Evolutionary conservation across 2,888 invertebrate genomes (phyloP), one percentile per base, ranked within the genome.

Genomic region (Didymodactylos carnosus): DNA sequence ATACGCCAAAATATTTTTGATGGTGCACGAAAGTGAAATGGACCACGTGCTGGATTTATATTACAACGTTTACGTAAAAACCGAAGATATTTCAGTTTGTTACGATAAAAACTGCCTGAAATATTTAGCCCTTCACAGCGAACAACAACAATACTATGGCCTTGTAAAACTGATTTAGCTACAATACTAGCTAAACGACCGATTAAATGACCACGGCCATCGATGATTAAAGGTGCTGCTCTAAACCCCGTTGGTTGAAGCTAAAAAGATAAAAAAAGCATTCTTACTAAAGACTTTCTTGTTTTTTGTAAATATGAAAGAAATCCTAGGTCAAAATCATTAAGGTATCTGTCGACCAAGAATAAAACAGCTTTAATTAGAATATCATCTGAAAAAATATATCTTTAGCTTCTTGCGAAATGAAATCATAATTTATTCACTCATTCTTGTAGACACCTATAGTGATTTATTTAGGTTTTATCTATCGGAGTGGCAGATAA

Each of bases 21-120:
- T 71, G 98, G 98, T 76, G 97, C 94, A 83, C 98, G 89, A 87
- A 91, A 92, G 85, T 99, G 98, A 89, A 91, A 98, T 72, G 98
- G 97, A 78, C 98, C 98, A 84, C 95, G 89, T 77, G 91, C 90
- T 73, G 98, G 98, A 85, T 98, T 98, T 41, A 98, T 93, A 86
- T 98, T 98, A 86, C 95, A 95, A 80, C 97, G 88, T 86, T 95
- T 95, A 77, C 92, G 89, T 82, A 99, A 87, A 86, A 95, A 98
- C 78, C 92, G 89, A 87, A 98, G 88, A 83, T 91, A 97, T 88
- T 97, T 98, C 86, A 97, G 80, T 80, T 87, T 87, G 78, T 85
- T 85, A 76, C 92, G 90, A 88, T 92, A 95, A 86, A 97, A 95
- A 86, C 93, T 94, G 81, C 97, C 97, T 76, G 94, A 94, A 81